These are phyloP conservation scores for Heliconius aoede DNA, from an alignment of 2,888 invertebrate genomes.

Conservation along the genomic window DNA sequence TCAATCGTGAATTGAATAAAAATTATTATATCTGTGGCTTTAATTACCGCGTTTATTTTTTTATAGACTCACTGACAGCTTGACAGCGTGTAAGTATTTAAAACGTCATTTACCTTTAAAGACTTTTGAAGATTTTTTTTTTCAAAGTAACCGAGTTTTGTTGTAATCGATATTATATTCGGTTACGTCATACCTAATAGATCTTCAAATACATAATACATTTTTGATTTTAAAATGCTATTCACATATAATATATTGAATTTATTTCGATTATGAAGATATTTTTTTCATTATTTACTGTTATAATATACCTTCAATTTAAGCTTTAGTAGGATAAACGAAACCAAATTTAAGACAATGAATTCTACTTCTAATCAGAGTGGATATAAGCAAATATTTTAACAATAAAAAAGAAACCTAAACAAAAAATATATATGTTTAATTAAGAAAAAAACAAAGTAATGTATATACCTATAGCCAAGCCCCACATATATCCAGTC, in stretches of 20 bases:
- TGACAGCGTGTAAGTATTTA: slow-evolving; percentile 28
- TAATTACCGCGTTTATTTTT: slow-evolving; percentile 23
- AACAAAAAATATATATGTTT: background rate
- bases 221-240: too few relatives aligned
- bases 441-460: too few relatives aligned
- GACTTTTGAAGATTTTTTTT: background rate
- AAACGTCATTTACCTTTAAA: slow-evolving; percentile 8
- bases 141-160: background rate
- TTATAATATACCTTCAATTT: too few relatives aligned
- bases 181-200: background rate
- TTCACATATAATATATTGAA: too few relatives aligned
- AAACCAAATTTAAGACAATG: too few relatives aligned
- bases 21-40: slow-evolving; percentile 25
- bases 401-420: background rate
- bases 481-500: background rate
- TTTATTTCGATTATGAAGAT: too few relatives aligned
- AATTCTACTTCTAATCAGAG: too few relatives aligned
- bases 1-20: background rate
- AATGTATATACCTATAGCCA: too few relatives aligned
- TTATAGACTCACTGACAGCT: slow-evolving; percentile 27
- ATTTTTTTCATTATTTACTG: too few relatives aligned
- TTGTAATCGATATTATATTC: background rate
- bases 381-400: too few relatives aligned
- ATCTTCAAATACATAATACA: too few relatives aligned
- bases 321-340: too few relatives aligned